Evolutionary conservation across 2,888 invertebrate genomes (phyloP).

Genomic region (Elysia crispata): DNA sequence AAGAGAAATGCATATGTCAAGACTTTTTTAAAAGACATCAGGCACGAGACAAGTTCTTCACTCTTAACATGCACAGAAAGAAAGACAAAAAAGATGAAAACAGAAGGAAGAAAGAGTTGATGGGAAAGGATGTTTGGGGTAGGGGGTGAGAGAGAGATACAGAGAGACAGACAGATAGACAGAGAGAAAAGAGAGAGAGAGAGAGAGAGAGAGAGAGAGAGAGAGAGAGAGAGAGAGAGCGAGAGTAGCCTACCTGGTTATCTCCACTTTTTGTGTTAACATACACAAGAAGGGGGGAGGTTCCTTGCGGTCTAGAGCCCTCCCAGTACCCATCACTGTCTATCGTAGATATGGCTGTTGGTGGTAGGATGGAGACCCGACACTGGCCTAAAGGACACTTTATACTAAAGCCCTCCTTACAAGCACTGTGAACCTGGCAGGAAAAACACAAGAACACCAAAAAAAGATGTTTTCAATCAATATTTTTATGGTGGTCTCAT

Average conservation of each 20-base stretch:
- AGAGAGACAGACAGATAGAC: too few relatives aligned
- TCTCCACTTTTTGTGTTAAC: slow-evolving; percentile 99
- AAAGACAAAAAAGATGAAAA: background rate
- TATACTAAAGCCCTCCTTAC: slow-evolving; percentile 87
- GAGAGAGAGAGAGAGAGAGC: background rate
- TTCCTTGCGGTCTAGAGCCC: slow-evolving; percentile 84
- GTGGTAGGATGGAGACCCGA: slow-evolving; percentile 94
- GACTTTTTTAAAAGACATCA: background rate
- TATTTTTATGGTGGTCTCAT: too few relatives aligned
- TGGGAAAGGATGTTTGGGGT: too few relatives aligned
- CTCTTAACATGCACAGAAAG: too few relatives aligned
- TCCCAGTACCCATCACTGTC: slow-evolving; percentile 93
- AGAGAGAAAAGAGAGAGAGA: background rate
- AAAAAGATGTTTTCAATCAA: too few relatives aligned
- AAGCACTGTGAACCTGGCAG: slow-evolving; percentile 88
- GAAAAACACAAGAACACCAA: too few relatives aligned
- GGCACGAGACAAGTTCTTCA: background rate
- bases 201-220: background rate
- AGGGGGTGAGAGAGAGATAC: too few relatives aligned
- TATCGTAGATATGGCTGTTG: slow-evolving; percentile 93
- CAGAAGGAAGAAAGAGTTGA: too few relatives aligned
- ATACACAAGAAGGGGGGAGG: slow-evolving; percentile 93
- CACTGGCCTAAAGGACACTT: slow-evolving; percentile 92
- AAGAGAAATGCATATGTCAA: too few relatives aligned
- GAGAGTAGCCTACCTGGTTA: slow-evolving; percentile 83